These are phyloP conservation scores for Cichlasoma orientale DNA, from an alignment of 2,797 vertebrate genomes.

Conservation along the genomic window DNA sequence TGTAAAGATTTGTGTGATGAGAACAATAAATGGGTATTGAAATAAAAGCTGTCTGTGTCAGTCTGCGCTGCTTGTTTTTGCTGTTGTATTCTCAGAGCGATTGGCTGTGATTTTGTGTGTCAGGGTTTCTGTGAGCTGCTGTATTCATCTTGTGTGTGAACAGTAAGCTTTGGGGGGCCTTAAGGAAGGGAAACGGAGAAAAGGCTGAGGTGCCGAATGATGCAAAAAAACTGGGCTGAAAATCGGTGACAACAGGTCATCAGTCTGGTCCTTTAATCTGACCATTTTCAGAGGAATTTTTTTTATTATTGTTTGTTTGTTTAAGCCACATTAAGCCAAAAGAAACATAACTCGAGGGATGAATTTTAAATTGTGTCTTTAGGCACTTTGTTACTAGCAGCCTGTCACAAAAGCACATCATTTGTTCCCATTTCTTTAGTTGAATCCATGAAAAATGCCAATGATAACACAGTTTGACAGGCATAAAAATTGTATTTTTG, in stretches of 20 bases:
- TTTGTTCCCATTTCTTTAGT: no score
- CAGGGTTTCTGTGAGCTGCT: neutral
- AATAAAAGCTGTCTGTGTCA: conserved; percentile 48
- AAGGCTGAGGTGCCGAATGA: neutral
- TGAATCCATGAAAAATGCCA: no score
- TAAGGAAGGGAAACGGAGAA: neutral
- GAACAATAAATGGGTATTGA: conserved; percentile 81
- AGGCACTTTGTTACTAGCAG: no score
- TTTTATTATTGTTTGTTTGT: no score
- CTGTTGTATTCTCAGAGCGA: neutral
- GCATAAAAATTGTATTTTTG: no score
- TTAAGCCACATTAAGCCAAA: no score
- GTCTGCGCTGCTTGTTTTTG: conserved; percentile 22
- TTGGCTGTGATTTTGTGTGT: neutral
- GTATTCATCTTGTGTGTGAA: neutral
- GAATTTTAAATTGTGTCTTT: no score
- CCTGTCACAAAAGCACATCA: no score
- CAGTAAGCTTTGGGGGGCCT: neutral
- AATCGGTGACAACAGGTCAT: neutral
- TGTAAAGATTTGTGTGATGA: conserved; percentile 78
- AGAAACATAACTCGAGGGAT: no score
- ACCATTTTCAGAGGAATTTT: no score
- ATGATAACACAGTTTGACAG: no score
- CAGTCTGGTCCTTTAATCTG: no score
- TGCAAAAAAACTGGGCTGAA: neutral